Evolutionary conservation across 2,113 vertebrate species (phyloP).

Genomic region (Sylvietta virens): DNA sequence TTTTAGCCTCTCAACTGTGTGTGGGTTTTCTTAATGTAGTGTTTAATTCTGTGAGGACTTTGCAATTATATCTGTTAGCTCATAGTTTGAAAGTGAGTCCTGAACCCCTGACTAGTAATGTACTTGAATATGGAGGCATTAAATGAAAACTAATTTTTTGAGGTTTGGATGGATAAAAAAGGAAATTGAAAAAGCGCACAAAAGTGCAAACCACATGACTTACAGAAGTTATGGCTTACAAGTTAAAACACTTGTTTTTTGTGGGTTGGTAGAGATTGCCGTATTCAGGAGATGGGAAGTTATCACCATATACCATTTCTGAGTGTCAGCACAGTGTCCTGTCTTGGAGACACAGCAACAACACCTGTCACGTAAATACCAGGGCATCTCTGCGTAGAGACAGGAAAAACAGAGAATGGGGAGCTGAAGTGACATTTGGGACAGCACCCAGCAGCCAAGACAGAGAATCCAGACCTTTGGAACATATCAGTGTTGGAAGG

Average conservation of each 20-base stretch:
- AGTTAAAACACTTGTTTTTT: not conserved
- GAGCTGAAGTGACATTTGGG: not conserved
- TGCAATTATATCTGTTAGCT: not conserved
- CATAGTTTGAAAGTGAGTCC: not conserved
- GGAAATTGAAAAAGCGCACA: not conserved
- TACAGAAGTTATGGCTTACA: not conserved
- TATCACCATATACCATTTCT: not conserved
- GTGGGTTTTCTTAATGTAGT: not conserved
- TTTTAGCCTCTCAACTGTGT: not conserved
- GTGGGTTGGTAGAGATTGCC: not conserved
- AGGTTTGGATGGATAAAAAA: not conserved
- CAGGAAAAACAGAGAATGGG: not conserved
- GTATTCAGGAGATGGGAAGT: not conserved
- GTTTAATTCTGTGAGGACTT: not conserved
- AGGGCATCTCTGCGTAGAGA: not conserved
- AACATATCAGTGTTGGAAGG: not conserved
- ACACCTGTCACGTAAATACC: not conserved
- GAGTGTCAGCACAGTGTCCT: not conserved
- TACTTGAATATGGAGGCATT: not conserved
- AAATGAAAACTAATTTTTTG: not conserved
- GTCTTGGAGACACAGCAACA: not conserved
- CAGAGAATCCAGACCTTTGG: not conserved
- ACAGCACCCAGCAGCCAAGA: not conserved
- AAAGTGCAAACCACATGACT: not conserved
- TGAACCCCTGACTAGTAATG: not conserved